phyloP scores from a whole-genome alignment of 2,797 vertebrate genomes.

The Strix occidentalis region DNA sequence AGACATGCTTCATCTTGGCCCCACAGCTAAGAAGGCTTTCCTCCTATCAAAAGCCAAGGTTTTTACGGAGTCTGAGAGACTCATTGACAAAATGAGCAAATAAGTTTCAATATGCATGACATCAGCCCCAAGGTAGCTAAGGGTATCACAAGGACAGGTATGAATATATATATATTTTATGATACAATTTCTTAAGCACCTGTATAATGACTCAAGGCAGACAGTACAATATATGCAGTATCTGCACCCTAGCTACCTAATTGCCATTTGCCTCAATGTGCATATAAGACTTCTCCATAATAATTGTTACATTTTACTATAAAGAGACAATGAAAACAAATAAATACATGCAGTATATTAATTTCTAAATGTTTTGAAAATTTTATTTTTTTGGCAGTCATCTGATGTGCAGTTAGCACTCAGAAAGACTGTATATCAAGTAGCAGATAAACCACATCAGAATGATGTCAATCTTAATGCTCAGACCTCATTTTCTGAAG shows the following conservation, averaged over 20 bases:
- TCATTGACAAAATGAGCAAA: background rate
- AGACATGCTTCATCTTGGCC: background rate
- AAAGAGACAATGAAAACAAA: background rate
- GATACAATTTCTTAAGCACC: background rate
- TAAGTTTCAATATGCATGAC: background rate
- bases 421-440: background rate
- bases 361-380: background rate
- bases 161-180: background rate
- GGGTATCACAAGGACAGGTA: background rate
- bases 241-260: background rate
- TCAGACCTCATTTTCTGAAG: constrained; percentile 96
- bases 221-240: background rate
- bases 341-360: background rate
- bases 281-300: background rate
- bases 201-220: background rate
- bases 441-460: background rate
- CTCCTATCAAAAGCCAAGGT: background rate
- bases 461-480: background rate
- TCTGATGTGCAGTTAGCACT: background rate
- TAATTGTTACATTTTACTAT: background rate
- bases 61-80: background rate
- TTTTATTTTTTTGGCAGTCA: background rate
- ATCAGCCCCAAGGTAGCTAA: background rate
- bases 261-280: background rate
- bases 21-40: background rate